These are phyloP conservation scores for Aricia agestis DNA, from an alignment of 1,140 invertebrate species.

Conservation along the genomic window DNA sequence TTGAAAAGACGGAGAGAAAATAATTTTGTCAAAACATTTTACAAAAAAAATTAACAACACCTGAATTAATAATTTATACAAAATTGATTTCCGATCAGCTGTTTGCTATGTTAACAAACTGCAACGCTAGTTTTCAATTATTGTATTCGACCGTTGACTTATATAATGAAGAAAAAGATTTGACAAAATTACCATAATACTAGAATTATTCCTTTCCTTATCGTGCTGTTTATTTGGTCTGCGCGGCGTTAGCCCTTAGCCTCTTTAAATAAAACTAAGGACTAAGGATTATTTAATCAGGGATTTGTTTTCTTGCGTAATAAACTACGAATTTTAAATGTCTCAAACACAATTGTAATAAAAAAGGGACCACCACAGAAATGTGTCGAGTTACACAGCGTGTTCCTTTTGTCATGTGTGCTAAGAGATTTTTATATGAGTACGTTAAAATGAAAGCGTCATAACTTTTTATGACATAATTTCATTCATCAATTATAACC, in stretches of 20 bases:
- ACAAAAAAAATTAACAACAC: too few species aligned
- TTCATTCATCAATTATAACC: too few species aligned
- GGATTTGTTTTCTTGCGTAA: slow-evolving; percentile 20
- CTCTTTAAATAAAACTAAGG: slow-evolving; percentile 7
- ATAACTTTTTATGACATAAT: too few species aligned
- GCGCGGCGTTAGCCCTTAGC: not conserved
- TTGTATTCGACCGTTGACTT: not conserved
- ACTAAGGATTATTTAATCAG: slow-evolving; percentile 15
- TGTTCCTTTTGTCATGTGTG: not conserved
- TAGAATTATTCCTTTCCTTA: not conserved
- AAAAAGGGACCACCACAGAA: slow-evolving; percentile 25
- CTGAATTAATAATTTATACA: too few species aligned
- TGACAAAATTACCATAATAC: not conserved
- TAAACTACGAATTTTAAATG: slow-evolving; percentile 20
- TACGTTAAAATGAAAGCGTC: too few species aligned
- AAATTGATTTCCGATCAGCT: too few species aligned
- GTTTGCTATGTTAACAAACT: too few species aligned
- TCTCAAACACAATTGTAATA: slow-evolving; percentile 20
- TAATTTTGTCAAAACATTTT: too few species aligned
- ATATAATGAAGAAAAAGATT: not conserved
- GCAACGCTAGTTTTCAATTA: too few species aligned
- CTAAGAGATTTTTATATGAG: too few species aligned
- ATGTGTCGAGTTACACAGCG: slow-evolving; percentile 16
- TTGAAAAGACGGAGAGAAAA: too few species aligned
- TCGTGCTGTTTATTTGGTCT: not conserved